Percentiles rank a stretch among this genome's conserved stretches.
Conservation (phyloP, 1,140 invertebrate species). For the Eumeta japonica region DNA sequence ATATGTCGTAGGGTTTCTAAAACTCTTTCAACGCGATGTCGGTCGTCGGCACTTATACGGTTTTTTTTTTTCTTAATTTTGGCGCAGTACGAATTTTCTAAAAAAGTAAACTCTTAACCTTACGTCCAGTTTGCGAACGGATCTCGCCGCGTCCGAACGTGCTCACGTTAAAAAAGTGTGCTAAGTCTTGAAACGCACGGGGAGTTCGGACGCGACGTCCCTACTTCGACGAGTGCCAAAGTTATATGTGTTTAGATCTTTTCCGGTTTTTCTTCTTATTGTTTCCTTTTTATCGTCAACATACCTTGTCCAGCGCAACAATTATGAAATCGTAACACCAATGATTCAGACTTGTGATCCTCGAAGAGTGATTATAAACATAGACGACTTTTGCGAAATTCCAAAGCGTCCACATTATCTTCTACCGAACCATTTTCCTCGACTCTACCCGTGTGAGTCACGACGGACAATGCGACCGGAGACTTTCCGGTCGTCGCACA, state of each 20-base stretch:
- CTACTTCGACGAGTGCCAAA: slow-evolving; percentile 34
- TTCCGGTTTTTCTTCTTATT: slow-evolving; percentile 12
- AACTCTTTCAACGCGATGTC: too few relatives aligned
- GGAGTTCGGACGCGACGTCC: slow-evolving; percentile 30
- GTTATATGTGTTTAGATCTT: slow-evolving; percentile 14
- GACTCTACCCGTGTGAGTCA: too few relatives aligned
- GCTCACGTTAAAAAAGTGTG: neutral
- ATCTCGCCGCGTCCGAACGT: slow-evolving; percentile 5
- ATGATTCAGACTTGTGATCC: slow-evolving; percentile 32
- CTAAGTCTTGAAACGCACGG: slow-evolving; percentile 10
- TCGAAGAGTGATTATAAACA: slow-evolving; percentile 39
- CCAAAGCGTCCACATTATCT: too few relatives aligned
- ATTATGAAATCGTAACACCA: slow-evolving; percentile 37
- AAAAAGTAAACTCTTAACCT: slow-evolving; percentile 8
- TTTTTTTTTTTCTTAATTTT: too few relatives aligned
- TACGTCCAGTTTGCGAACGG: slow-evolving; percentile 10
- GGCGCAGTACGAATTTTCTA: too few relatives aligned
- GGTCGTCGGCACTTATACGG: too few relatives aligned
- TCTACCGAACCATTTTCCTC: too few relatives aligned
- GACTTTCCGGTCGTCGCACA: too few relatives aligned
- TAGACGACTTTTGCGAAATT: too few relatives aligned
- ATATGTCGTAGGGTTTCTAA: slow-evolving; percentile 18
- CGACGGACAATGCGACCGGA: too few relatives aligned
- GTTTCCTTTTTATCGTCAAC: slow-evolving; percentile 26
- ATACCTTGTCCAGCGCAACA: too few relatives aligned